Evolutionary conservation across 2,797 vertebrate species (phyloP), one percentile per base, ranked within the genome.

Genomic region (Enteromius viviparus): DNA sequence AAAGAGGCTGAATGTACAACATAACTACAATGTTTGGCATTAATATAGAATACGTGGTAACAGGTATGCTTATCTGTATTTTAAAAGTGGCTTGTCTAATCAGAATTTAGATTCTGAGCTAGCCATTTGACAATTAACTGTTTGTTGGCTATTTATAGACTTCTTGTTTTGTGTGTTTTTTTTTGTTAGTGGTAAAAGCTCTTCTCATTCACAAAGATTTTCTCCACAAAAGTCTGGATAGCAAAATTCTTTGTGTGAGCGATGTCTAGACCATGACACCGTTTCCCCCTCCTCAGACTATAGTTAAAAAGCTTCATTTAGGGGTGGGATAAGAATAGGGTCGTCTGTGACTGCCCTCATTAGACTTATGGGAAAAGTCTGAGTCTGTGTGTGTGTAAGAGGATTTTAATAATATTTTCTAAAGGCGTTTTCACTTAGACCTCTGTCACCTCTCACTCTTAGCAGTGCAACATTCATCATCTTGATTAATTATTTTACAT

Each of bases 291-390:
- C 55, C 80, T 78, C 85, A 89, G 82, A 84, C 76, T 68, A 60
- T 77, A 87, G 64, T 26, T 74, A 80, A 87, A 86, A 72, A 84
- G 68, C 82, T 89, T 90, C 81, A 87, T 89, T 84, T 87, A 83
- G 55, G 55, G 45, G 62, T 84, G 82, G 21, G 68, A 78, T 86
- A 84, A 87, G 87, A 88, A 81, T 78, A 71, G 85, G 83, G 66
- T 85, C 37, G 65, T 74, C 45, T 85, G 80, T 78, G 68, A 53
- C 75, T 80, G 69, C 83, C 58, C 55, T 77, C 47, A 40, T 64
- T 68, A 72, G 47, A 80, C 55, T 75, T 76, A 84, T 80, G 71
- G 83, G 80, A 90, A 84, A 85, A 82, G 76, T 87, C 75, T 79
- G 53, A 55, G 80, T 76, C 53, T 11, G 40, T 80, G 49, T 66